Evolutionary conservation across 2,113 vertebrate genomes (phyloP).

Genomic region (Ariopsis seemanni): DNA sequence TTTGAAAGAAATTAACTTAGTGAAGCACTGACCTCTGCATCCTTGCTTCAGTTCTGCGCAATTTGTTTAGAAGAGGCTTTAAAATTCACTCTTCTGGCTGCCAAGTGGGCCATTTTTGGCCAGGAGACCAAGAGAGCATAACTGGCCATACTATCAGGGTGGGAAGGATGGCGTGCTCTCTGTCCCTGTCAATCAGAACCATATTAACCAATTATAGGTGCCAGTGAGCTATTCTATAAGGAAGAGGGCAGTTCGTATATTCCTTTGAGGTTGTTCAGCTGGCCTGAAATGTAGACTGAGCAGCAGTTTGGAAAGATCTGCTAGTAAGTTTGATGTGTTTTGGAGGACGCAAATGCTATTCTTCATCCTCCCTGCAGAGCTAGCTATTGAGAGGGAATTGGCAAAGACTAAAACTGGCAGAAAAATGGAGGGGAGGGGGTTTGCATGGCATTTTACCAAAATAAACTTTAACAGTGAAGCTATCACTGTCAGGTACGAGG

Average conservation of each 20-base stretch:
- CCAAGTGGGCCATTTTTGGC: background rate
- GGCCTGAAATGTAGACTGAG: background rate
- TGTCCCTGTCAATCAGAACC: background rate
- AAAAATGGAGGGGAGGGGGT: too few species aligned
- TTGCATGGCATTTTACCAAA: background rate
- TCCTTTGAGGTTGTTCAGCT: background rate
- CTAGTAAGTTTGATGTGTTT: background rate
- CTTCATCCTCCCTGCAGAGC: background rate
- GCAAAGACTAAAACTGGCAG: background rate
- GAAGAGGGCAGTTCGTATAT: background rate
- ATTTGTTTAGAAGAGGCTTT: background rate
- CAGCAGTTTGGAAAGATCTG: background rate
- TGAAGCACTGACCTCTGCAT: background rate
- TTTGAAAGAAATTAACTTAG: background rate
- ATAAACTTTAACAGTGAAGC: background rate
- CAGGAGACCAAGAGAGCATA: background rate
- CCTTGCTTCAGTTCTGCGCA: background rate
- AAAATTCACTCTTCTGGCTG: background rate
- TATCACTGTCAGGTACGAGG: too few species aligned
- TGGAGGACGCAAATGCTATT: background rate
- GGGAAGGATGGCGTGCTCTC: background rate
- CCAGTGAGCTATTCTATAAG: background rate
- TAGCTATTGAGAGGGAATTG: background rate
- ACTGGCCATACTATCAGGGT: background rate
- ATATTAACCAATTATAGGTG: background rate